Base-by-base conservation (phyloP, 1,140 invertebrate species). In the Tyrophagus putrescentiae region DNA sequence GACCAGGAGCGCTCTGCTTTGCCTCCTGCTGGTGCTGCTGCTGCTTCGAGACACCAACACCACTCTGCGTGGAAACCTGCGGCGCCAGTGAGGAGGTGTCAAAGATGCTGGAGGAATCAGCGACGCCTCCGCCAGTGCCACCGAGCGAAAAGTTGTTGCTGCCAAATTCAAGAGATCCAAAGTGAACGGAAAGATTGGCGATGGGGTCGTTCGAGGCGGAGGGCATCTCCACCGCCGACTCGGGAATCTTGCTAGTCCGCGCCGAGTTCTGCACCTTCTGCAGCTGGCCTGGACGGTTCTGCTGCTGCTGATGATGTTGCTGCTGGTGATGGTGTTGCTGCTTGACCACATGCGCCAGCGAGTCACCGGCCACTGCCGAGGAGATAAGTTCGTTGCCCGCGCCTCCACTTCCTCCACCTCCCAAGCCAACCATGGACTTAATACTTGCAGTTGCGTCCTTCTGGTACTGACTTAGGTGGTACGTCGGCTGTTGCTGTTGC, bases 181-280 rank as follows among this genome's bases (percentile, higher is more conserved):
- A 94, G 73, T 94, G 89, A 50, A 94, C 87, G 76, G 93, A 89
- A 50, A 96, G 76, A 66, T 84, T 83, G 62, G 80, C 79, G 62
- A 87, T 84, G 28, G 81, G 80, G 60, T 80, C 76, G 71, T 91
- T 88, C 53, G 86, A 87, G n/a, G n/a, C n/a, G n/a, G n/a, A n/a
- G 42, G 80, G 91, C 91, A 96, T 96, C 72, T 95, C 90, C 29
- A 96, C 91, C 45, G 90, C 91, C 61, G 82, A 86, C 18, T 87
- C 80, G 33, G 90, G 91, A 66, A 96, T 95, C 82, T 85, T 67
- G 13, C 33, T 56, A 34, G 45, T 45, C 23, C 33, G 4, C 28
- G 27, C 31, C 16, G 28, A 9, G 27, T 42, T 63, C 25, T 21
- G 39, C n/a, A 42, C 29, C 9, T 48, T 23, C 4, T 5, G 58